Evolutionary conservation across 2,888 invertebrate species (phyloP), one percentile per base, ranked within the genome.

Genomic region (Drosophila vallismaia): DNA sequence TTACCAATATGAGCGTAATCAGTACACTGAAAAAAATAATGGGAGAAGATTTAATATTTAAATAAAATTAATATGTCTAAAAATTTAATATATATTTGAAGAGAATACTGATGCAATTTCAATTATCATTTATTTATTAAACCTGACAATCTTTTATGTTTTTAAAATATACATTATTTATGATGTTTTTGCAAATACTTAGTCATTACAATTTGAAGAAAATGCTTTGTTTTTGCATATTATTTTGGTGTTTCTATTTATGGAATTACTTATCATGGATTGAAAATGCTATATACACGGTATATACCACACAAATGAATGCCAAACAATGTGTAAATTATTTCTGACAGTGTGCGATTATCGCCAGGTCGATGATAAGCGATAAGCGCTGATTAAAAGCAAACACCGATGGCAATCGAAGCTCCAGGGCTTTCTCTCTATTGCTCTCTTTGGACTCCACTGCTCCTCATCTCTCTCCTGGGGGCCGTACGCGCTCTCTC

Each of bases 331-430:
- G n/a, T 36, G 4, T 5, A n/a, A 36, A 12, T n/a, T 12, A 14
- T 58, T 45, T 62, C 24, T 40, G 24, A 46, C 60, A 62, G 62
- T 50, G 50, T 62, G 49, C 42, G 68, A 64, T 83, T 76, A 77
- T 86, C 80, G 73, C 59, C 26, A 60, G 44, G 38, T 14, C 69
- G 67, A 82, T 80, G 77, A 72, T 80, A 77, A 74, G 75, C 63
- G 55, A 72, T 80, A 77, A 74, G 75, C 63, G 55, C 51, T 60
- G 72, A 72, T 72, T 70, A 72, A 72, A 72, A 49, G 56, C 56
- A 72, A 72, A 74, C 38, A 74, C 29, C 52, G 72, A 72, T 72
- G 68, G 72, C 56, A 68, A 72, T 72, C 74, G 59, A 40, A 52
- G 26, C 28, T 12, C 19, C 50, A 14, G 19, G 19, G 19, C 19